Conservation (phyloP, 2,113 vertebrate genomes). For the Pterocles orientalis region DNA sequence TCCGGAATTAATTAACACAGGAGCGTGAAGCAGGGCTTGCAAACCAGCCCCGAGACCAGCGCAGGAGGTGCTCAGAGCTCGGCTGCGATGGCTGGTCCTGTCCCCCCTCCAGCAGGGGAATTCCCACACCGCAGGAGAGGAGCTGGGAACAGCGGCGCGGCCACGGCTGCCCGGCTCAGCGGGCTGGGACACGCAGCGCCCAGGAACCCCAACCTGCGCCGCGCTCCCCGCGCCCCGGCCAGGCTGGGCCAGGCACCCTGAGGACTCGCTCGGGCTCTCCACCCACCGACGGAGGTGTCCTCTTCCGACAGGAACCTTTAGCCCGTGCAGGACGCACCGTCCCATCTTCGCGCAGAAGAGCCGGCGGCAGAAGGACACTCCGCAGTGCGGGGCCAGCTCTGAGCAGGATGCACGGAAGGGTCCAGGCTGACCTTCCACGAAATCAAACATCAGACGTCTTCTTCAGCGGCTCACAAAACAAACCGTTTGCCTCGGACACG, state of each 20-base stretch:
- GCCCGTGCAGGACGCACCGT: not conserved
- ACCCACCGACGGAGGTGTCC: not conserved
- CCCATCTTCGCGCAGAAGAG: not conserved
- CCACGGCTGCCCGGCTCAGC: no score
- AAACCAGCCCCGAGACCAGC: not conserved
- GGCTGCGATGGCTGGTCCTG: not conserved
- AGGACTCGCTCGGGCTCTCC: not conserved
- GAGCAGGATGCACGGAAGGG: not conserved
- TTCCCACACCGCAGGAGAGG: no score
- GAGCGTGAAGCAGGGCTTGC: accelerated
- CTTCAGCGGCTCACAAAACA: not conserved
- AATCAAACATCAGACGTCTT: not conserved
- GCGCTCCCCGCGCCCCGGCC: not conserved
- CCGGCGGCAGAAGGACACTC: not conserved
- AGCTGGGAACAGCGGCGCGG: no score
- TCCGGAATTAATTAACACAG: no score
- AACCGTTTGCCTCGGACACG: not conserved
- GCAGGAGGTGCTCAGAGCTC: not conserved
- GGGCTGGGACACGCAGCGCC: not conserved
- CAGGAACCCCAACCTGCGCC: not conserved
- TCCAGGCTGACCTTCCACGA: not conserved
- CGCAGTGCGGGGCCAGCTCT: not conserved
- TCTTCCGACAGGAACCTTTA: not conserved
- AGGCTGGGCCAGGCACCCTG: not conserved
- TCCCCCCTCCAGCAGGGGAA: not conserved